Evolutionary conservation across 2,888 invertebrate species (phyloP).

Genomic region (Sarcophaga rosellei): DNA sequence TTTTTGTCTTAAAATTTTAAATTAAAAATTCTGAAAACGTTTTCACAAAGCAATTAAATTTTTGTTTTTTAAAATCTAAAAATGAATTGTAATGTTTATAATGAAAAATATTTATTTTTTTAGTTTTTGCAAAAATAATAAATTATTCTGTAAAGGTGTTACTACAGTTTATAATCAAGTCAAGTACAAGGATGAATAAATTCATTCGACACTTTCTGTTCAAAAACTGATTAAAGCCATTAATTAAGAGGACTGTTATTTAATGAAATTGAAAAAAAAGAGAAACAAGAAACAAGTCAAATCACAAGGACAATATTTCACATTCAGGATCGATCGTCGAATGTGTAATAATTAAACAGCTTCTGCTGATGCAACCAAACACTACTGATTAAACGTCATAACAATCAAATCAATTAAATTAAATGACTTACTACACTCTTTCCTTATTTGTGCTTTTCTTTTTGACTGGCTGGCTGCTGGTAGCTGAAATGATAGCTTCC

Average conservation of each 20-base stretch:
- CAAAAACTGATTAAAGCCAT: background rate
- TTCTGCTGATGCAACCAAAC: background rate
- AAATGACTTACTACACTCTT: slow-evolving; percentile 25
- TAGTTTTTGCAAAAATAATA: slow-evolving; percentile 25
- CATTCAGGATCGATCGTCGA: background rate
- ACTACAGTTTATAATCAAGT: slow-evolving; percentile 35
- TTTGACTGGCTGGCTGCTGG: too few relatives aligned
- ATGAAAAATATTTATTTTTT: slow-evolving; percentile 12
- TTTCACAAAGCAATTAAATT: slow-evolving; percentile 31
- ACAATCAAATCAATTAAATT: slow-evolving; percentile 39
- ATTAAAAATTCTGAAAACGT: slow-evolving; percentile 31
- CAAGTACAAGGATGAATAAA: slow-evolving; percentile 35
- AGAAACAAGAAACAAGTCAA: background rate
- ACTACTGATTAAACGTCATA: background rate
- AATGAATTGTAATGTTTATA: background rate
- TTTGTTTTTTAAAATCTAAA: background rate
- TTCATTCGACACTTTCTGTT: background rate
- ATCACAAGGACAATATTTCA: background rate
- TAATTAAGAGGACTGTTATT: background rate
- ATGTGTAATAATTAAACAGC: slow-evolving; percentile 30
- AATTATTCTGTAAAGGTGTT: slow-evolving; percentile 31
- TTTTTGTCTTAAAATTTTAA: background rate
- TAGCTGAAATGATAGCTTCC: too few relatives aligned
- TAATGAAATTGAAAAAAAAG: background rate
- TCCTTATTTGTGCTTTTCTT: background rate